Evolutionary conservation across 2,888 invertebrate species (phyloP).

Genomic region (Drosophila atripex): DNA sequence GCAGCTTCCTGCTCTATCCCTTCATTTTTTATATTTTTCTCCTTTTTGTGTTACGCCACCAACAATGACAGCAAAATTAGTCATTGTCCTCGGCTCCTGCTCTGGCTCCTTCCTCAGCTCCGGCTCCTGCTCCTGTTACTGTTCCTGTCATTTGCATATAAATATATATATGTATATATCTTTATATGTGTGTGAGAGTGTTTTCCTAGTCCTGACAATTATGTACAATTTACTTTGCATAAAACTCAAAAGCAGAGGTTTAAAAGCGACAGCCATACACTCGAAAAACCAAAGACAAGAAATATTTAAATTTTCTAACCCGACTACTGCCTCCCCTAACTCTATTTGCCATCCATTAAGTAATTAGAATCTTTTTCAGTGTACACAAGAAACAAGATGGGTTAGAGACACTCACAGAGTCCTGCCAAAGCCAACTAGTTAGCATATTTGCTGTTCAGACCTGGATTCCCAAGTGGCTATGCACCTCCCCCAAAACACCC

Average conservation of each 20-base stretch:
- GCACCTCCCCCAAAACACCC: background rate
- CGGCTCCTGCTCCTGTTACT: constrained; percentile 17
- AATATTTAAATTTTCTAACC: background rate
- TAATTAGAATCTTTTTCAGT: background rate
- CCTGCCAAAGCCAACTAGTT: constrained; percentile 44
- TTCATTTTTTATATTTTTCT: constrained; percentile 24
- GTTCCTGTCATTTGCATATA: constrained; percentile 43
- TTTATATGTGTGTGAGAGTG: constrained; percentile 8
- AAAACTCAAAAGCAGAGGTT: constrained; percentile 63
- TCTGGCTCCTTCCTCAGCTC: constrained; percentile 21
- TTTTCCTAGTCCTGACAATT: constrained; percentile 64
- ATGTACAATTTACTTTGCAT: constrained; percentile 77
- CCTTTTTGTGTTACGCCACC: constrained; percentile 19
- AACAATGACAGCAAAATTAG: constrained; percentile 72
- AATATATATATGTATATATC: background rate
- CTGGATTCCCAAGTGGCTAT: constrained; percentile 11
- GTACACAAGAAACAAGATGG: background rate
- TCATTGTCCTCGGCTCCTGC: constrained; percentile 56
- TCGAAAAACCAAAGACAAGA: background rate
- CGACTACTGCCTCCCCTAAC: background rate
- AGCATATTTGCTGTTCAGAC: constrained; percentile 46
- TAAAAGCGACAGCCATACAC: constrained; percentile 22
- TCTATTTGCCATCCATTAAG: background rate
- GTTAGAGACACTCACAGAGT: constrained; percentile 7
- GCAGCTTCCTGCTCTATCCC: constrained; percentile 28